Evolutionary conservation across 2,888 invertebrate species (phyloP).

Genomic region (Thymelicus sylvestris): DNA sequence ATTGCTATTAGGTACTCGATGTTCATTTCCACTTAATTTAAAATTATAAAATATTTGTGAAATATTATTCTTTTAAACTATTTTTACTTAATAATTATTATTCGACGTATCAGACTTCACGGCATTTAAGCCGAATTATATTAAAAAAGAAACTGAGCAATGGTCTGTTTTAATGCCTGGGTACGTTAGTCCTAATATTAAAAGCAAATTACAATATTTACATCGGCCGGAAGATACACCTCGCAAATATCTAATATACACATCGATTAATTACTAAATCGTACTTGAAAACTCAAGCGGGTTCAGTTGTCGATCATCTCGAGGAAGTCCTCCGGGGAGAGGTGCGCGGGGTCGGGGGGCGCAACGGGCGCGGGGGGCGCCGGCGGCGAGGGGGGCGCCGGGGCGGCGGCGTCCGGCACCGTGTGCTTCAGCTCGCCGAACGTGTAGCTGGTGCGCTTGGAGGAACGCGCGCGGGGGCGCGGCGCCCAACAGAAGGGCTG

Average conservation of each 20-base stretch:
- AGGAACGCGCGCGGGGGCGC: slow-evolving; percentile 55
- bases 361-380: slow-evolving; percentile 64
- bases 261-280: slow-evolving; percentile 62
- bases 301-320: slow-evolving; percentile 72
- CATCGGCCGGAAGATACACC: slow-evolving; percentile 68
- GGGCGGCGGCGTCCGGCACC: slow-evolving; percentile 66
- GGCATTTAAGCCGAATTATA: neutral
- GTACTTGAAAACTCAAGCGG: slow-evolving; percentile 53
- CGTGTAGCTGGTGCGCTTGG: slow-evolving; percentile 64
- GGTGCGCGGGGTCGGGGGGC: slow-evolving; percentile 57
- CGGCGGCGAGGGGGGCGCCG: slow-evolving; percentile 53
- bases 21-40: too few relatives aligned
- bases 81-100: neutral
- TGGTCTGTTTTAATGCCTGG: slow-evolving; percentile 82
- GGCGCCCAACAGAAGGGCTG: slow-evolving; percentile 68
- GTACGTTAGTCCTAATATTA: slow-evolving; percentile 72
- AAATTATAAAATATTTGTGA: too few relatives aligned
- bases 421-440: slow-evolving; percentile 79
- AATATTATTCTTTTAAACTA: neutral
- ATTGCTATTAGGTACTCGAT: too few relatives aligned
- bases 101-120: neutral
- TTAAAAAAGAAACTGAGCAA: slow-evolving; percentile 57
- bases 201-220: slow-evolving; percentile 83
- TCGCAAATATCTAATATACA: slow-evolving; percentile 68
- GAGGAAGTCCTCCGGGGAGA: slow-evolving; percentile 60